Evolutionary conservation across 2,888 invertebrate species (phyloP), one percentile per base, ranked within the genome.

Genomic region (Cremastinae sp.): DNA sequence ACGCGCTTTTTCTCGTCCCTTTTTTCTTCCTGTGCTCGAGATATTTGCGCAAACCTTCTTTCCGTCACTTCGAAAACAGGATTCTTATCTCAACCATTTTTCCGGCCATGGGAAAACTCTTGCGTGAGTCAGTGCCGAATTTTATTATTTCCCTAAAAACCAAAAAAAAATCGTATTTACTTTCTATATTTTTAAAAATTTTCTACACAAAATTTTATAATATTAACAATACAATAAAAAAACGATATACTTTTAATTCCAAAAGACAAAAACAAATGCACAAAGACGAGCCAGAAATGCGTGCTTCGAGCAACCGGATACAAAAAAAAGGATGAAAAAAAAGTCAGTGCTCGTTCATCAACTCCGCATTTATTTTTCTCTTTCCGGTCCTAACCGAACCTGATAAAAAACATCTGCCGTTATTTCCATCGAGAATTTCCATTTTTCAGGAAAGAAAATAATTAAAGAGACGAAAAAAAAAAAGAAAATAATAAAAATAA

Each of bases 31-130:
- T 36, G 56, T 73, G 65, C 64, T 74, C 59, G 43, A 77, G 69
- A 77, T 77, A 69, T 73, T 77, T 28, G 12, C 22, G 12, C 69
- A 56, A 36, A 58, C 16, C 22, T 36, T 54, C 43, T n/a, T 58
- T 64, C 36, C 20, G 12, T 22, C 10, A 22, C 22, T 53, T 0
- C 10, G 3, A 28, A 28, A 28, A 28, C 28, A 28, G 18, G 16
- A 16, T 47, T 18, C 7, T 22, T 28, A 16, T 16, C n/a, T 28
- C 28, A 3, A 2, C 28, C 28, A 28, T 28, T 28, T 28, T 28
- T 3, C 5, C 28, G 28, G 28, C 28, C 2, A 3, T 28, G 28
- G 28, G 2, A 28, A 28, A 28, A 28, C 5, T 28, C 5, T 28
- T 28, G 5, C 28, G 28, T 28, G 28, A 28, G 28, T 28, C 2